Percentiles rank a stretch among this genome's conserved stretches.
phyloP scores from a whole-genome alignment of 1,140 invertebrate species.

The Lepidurus couesii region DNA sequence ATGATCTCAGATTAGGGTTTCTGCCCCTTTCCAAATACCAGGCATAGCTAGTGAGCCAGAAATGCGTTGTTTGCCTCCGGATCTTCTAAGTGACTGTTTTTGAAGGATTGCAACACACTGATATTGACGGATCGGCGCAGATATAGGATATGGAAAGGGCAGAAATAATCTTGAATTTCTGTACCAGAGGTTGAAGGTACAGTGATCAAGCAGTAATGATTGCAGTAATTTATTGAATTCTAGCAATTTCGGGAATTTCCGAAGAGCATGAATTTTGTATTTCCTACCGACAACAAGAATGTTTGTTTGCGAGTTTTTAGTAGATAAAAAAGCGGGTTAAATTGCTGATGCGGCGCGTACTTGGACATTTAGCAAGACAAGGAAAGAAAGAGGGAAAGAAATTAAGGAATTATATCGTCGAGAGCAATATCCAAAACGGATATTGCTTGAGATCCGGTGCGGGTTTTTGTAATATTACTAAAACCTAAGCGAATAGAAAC shows the following conservation, averaged over 20 bases:
- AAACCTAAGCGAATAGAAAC: not conserved
- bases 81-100: no score
- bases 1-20: no score
- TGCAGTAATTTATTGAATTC: no score
- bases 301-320: not conserved
- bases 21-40: no score
- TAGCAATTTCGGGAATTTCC: not conserved
- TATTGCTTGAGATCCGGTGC: not conserved
- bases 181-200: no score
- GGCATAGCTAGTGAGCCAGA: no score
- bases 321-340: not conserved
- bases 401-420: not conserved
- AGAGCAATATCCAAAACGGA: not conserved
- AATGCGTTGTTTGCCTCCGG: no score
- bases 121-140: no score
- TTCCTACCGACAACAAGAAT: not conserved
- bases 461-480: not conserved
- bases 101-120: no score
- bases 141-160: no score
- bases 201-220: no score
- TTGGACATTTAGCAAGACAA: not conserved
- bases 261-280: conserved; percentile 10
- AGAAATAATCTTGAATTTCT: no score
- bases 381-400: not conserved
- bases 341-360: not conserved